Base-by-base conservation (phyloP, 2,113 vertebrate genomes). In the Heloderma charlesbogerti region DNA sequence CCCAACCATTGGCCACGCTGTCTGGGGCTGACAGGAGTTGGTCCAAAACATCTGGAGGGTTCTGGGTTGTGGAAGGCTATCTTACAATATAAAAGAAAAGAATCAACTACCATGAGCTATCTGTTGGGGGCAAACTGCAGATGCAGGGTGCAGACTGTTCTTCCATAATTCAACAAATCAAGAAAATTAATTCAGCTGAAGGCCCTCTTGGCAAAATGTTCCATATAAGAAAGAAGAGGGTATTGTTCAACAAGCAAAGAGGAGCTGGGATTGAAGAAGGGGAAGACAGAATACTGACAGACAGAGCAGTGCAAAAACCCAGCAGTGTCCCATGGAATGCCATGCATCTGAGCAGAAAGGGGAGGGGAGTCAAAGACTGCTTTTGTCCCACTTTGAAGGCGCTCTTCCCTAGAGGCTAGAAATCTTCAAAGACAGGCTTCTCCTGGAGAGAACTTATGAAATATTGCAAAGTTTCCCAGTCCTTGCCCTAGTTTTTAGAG, bases 401-500 rank as follows among this genome's bases (percentile, higher is more conserved):
- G 81, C 78, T 40, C 63, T 71, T 84, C 80, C 66, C 88, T 51
- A 82, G 88, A 89, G 37, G 89, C 18, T 71, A 71, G 77, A 85
- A 87, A 86, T 66, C 92, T 51, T 89, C 91, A 93, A 90, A 93
- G 88, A 92, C 0, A 0, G 1, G 84, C 51, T 90, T 87, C 0
- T 67, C 74, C 90, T 63, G 51, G 48, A 94, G 91, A 94, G 69
- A 95, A 89, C 74, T 71, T 87, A 91, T 48, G 40, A 96, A 93
- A 90, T 54, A 81, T 82, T 92, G 74, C 66, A 12, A 93, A 91
- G 92, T 94, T 84, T 95, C 90, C 8, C 6, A 80, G 84, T 66
- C 10, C 88, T 86, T 71, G 94, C 84, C 95, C 96, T 96, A 95
- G 87, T 96, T 97, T 90, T 89, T 87, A 91, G 91, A 94, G 85